Percentiles rank a stretch among this genome's conserved stretches.
These are phyloP conservation scores for Castor canadensis DNA, from an alignment of 2,113 vertebrate genomes.

Conservation along the genomic window DNA sequence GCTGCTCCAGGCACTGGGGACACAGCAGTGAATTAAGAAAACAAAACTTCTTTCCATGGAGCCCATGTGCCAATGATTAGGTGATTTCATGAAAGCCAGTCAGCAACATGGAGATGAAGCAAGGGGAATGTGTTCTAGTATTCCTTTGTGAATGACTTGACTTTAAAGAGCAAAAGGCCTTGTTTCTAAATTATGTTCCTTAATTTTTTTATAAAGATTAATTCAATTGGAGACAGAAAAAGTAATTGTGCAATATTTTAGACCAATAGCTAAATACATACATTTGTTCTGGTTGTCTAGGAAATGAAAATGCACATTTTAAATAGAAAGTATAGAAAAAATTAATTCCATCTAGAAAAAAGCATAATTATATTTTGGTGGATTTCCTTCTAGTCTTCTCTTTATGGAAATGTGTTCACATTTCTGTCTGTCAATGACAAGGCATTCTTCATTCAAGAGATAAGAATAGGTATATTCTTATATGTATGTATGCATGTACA, in stretches of 20 bases:
- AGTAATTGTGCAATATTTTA: neutral
- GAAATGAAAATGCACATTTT: neutral
- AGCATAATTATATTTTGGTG: neutral
- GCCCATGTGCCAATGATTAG: rapidly evolving
- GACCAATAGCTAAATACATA: neutral
- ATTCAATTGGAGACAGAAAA: neutral
- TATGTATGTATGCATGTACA: neutral
- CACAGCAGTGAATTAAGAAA: neutral
- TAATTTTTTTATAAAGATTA: neutral
- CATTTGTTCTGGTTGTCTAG: neutral
- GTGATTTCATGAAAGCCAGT: neutral
- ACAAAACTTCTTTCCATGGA: neutral
- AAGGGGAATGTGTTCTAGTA: too few relatives aligned
- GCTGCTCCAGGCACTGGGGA: neutral
- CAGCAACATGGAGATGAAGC: neutral
- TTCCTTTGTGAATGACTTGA: neutral
- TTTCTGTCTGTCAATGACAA: neutral
- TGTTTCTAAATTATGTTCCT: neutral
- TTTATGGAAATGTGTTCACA: neutral
- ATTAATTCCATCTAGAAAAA: slow-evolving; percentile 21
- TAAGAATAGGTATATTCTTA: neutral
- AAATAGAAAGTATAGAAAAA: neutral
- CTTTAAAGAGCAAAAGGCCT: neutral
- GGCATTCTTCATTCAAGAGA: neutral
- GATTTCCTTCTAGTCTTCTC: neutral